Evolutionary conservation across 2,888 invertebrate genomes (phyloP), one percentile per base, ranked within the genome.

Genomic region (Mesochorus sp.): DNA sequence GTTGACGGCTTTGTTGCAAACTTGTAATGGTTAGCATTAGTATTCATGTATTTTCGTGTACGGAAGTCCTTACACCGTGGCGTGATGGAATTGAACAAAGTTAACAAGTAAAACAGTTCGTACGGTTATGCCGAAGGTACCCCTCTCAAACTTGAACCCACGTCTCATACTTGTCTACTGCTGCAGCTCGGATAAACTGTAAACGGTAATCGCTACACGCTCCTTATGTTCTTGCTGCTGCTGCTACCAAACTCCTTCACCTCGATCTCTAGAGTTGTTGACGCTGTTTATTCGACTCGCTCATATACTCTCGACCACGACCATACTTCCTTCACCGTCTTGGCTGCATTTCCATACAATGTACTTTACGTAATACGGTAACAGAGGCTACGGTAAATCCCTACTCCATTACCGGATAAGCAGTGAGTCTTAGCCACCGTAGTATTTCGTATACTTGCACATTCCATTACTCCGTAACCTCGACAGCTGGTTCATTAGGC

Each of bases 341-440:
- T 14, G 19, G 28, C 53, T 24, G 28, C 67, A 26, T 44, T 51
- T 53, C 51, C 28, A 34, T 37, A 49, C 31, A 31, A 31, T 19
- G 19, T 8, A 14, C 47, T 28, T 17, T 49, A 37, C 24, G 55
- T 49, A 17, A 10, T 39, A 19, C 28, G 3, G 26, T 37, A 49
- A 17, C 39, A 17, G 19, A 62, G 19, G 12, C 68, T 39, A 31
- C 39, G 62, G n/a, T 39, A 37, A 71, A 76, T 66, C 71, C 76
- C 59, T 59, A 66, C 64, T 26, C 70, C 64, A 70, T 70, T 70
- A 70, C 70, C 71, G 71, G 49, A 59, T 66, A 59, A 70, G 55
- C 64, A 62, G 42, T 31, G 12, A 19, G 62, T 62, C 44, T 47
- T 31, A 31, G 14, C 44, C 62, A 53, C 17, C 19, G 10, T 24